Evolutionary conservation across 2,113 vertebrate genomes (phyloP).

Genomic region (Ornithorhynchus anatinus): DNA sequence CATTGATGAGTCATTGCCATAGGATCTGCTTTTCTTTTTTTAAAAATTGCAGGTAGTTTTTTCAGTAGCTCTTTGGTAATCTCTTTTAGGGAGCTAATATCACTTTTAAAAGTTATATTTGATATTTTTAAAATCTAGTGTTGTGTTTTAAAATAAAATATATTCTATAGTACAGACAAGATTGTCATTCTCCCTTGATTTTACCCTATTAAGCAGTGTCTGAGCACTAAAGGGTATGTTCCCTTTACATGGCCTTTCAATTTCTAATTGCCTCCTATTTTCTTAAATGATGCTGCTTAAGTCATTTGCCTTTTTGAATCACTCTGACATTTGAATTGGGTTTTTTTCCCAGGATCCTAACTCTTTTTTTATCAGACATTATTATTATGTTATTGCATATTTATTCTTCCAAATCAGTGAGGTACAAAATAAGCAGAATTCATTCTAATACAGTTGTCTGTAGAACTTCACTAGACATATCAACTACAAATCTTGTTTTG

Average conservation of each 20-base stretch:
- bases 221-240: background rate
- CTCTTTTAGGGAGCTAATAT: no score
- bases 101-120: no score
- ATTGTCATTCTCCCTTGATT: no score
- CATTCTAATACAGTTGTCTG: background rate
- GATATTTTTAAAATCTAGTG: no score
- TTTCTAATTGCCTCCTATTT: background rate
- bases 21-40: no score
- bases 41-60: no score
- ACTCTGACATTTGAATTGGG: slow-evolving; percentile 41
- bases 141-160: no score
- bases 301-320: slow-evolving; percentile 3
- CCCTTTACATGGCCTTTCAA: background rate
- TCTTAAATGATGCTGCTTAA: background rate
- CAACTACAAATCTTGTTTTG: background rate
- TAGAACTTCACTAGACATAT: background rate
- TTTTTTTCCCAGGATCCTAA: slow-evolving; percentile 51
- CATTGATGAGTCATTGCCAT: no score
- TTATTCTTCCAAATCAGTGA: slow-evolving; percentile 7
- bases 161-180: no score
- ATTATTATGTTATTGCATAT: slow-evolving; percentile 32
- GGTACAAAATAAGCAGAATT: background rate
- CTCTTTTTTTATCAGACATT: slow-evolving; percentile 6
- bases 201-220: no score
- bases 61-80: no score